Evolutionary conservation across 2,113 vertebrate species (phyloP), one percentile per base, ranked within the genome.

Genomic region (Cichladusa arquata): DNA sequence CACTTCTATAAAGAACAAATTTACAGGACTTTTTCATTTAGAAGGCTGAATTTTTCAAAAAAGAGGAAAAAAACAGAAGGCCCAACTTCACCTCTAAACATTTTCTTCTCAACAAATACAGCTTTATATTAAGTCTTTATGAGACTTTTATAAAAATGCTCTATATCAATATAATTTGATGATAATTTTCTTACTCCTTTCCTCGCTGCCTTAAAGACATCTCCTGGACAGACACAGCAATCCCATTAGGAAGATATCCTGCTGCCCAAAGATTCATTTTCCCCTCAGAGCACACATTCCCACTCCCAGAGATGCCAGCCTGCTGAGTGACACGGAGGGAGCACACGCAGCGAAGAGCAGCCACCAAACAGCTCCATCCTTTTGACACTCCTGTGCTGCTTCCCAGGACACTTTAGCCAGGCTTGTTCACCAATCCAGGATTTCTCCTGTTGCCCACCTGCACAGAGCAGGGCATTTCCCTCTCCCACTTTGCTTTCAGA

Each of bases 11-110:
- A 90, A 95, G 90, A 96, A 91, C 44, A 85, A 86, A 95, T 95
- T 96, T 96, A 96, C 50, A 95, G 31, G 48, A 94, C 19, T 64
- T 97, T 96, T 96, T 71, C 12, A 66, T 81, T 81, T 70, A 81
- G 20, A 81, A 6, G 8, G 3, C 23, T 53, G 51, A 19, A 11
- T 31, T 31, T 53, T 53, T 53, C 19, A 5, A 31, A 51, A 24
- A n/a, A 14, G 23, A 50, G 26, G 82, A 8, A 36, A 22, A 28
- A 33, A 44, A 28, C 8, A 56, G 24, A 33, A 36, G 5, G 8
- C 33, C 42, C 20, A 72, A 60, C 57, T 78, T 79, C 47, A 18
- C n/a, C 48, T 81, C 58, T 82, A 81, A 50, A 65, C 1, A 57
- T 65, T 69, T 86, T 80, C 44, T 61, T 86, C 53, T 88, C n/a